A percentile compares a stretch with the other conserved stretches of the same genome.
phyloP scores from a whole-genome alignment of 2,888 invertebrate species.

The Hydrotaea diabolus region DNA sequence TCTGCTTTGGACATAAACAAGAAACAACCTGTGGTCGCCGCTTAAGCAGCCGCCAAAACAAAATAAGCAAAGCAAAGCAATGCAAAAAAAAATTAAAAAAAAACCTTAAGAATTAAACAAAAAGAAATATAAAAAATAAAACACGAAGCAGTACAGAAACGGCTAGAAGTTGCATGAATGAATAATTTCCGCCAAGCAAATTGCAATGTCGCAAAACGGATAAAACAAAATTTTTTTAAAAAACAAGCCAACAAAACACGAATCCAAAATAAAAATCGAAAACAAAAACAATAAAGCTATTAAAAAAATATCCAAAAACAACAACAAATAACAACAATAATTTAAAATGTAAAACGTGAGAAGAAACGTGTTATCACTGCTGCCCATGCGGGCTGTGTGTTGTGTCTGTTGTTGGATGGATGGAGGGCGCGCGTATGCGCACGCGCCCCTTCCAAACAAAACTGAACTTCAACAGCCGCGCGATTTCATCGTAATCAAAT shows the following conservation, averaged over 20 bases:
- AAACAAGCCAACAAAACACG: neutral
- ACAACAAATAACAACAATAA: constrained; percentile 11
- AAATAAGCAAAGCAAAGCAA: constrained; percentile 2
- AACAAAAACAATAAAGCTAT: constrained; percentile 1
- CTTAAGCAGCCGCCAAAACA: constrained; percentile 21
- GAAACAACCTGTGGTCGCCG: constrained; percentile 7
- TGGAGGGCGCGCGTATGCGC: constrained; percentile 45
- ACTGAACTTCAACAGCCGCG: neutral
- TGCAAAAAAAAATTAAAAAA: neutral
- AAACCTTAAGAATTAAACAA: constrained; percentile 30
- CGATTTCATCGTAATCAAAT: neutral
- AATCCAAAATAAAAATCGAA: neutral
- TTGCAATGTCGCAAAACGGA: neutral
- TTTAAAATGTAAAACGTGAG: constrained; percentile 59
- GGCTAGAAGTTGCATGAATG: constrained; percentile 32
- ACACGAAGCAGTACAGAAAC: constrained; percentile 4
- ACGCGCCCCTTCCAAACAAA: constrained; percentile 47
- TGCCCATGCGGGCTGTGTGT: constrained; percentile 29
- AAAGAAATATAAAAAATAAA: too few species aligned
- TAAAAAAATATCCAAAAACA: constrained; percentile 18
- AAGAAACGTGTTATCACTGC: constrained; percentile 58
- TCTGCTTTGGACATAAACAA: constrained; percentile 57
- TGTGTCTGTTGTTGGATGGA: too few species aligned
- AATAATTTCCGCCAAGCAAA: constrained; percentile 49
- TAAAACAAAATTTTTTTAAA: constrained; percentile 6